Evolutionary conservation across 2,797 vertebrate genomes (phyloP).

Genomic region (Petrocephalus sullivani): DNA sequence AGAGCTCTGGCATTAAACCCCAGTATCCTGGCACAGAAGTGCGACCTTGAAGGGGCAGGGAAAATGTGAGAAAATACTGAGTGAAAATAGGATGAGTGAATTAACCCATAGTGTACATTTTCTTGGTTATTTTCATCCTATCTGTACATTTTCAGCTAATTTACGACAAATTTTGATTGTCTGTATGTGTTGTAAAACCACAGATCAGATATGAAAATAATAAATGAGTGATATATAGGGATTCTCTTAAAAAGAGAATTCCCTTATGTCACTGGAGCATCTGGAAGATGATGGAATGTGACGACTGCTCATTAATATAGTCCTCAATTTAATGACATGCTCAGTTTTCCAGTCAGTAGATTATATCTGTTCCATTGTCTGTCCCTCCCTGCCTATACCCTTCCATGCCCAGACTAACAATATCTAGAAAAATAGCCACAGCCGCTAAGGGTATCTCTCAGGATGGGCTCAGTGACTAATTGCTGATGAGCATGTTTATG

Average conservation of each 20-base stretch:
- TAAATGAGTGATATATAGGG: background rate
- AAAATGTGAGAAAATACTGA: constrained; percentile 34
- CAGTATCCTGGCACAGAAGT: constrained; percentile 44
- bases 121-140: background rate
- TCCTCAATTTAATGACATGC: constrained; percentile 39
- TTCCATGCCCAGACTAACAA: constrained; percentile 15
- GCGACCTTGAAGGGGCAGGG: constrained; percentile 57
- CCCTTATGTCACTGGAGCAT: background rate
- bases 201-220: background rate
- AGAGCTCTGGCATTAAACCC: constrained; percentile 34
- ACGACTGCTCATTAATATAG: constrained; percentile 60
- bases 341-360: constrained; percentile 43
- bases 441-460: constrained; percentile 40
- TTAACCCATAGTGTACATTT: background rate
- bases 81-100: constrained; percentile 9
- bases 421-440: constrained; percentile 33
- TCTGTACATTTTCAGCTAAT: background rate
- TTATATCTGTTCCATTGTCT: constrained; percentile 26
- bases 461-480: constrained; percentile 48
- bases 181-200: background rate
- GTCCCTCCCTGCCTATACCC: background rate
- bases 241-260: constrained; percentile 13
- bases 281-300: constrained; percentile 46
- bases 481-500: constrained; percentile 45
- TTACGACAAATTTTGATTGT: background rate